Base-by-base conservation (phyloP, 2,797 vertebrate genomes). In the Bryconaethiops microstoma region DNA sequence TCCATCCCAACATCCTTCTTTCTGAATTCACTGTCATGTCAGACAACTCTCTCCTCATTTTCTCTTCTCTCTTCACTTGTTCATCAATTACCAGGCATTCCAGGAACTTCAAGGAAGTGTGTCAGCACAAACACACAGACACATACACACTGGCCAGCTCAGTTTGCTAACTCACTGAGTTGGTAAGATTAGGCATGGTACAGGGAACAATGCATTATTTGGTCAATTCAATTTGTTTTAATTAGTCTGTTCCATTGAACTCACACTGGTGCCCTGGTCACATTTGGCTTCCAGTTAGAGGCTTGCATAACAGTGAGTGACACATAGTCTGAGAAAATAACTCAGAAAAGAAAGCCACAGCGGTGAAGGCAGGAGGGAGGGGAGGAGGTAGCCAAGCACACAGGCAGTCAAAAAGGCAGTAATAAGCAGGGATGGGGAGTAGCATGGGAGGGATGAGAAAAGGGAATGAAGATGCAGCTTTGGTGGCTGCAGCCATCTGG, bases 301-400 rank as follows among this genome's bases (percentile, higher is more conserved):
- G 75, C 71, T 81, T 84, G 79, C 59, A 80, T 81, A 87, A 87
- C 59, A 59, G 29, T 72, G 59, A 70, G 54, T 45, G 25, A 73
- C 67, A 67, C 60, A 67, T 54, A 57, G 59, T 78, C 69, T 52
- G 74, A 48, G 29, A 82, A 76, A 76, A 62, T 50, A 55, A 23
- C 29, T 16, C 3, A 2, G 17, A 70, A 13, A 59, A 62, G 17
- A 69, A 78, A 65, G n/a, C 9, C 54, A 57, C 23, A 55, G 50
- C 9, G 12, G 14, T 39, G 10, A 42, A 16, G 39, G 23, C 48
- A 23, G 1, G 16, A 68, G 12, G 42, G 9, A 50, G 19, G 25
- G 9, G 12, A 50, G 21, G 13, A 42, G 13, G 12, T 29, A 9
- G 48, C 21, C 17, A 42, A 59, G 12, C 59, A 14, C 13, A 12